Conservation (phyloP, 2,797 vertebrate genomes). For the Sandelia bainsii region DNA sequence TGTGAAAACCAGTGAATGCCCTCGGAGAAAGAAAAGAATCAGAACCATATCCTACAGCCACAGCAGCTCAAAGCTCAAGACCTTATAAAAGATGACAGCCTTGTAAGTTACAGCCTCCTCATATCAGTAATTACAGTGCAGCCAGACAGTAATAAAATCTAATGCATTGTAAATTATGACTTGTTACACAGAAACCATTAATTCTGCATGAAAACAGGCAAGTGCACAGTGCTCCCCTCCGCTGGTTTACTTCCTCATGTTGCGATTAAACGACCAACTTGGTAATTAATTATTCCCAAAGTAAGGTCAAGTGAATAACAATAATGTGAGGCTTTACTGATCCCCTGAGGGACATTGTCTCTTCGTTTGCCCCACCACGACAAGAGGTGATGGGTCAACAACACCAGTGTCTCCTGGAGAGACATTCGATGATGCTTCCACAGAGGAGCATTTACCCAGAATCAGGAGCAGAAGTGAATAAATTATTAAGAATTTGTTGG, state of each 20-base stretch:
- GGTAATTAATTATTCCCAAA: constrained; percentile 39
- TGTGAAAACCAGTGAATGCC: constrained; percentile 46
- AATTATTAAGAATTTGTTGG: not conserved
- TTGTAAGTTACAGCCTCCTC: constrained; percentile 45
- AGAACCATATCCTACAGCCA: constrained; percentile 22
- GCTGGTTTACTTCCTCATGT: not conserved
- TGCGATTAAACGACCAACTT: constrained; percentile 30
- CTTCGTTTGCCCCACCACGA: not conserved
- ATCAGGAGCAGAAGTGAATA: not conserved
- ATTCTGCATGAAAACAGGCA: constrained; percentile 46
- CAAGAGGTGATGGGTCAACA: constrained; percentile 16
- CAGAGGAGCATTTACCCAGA: not conserved
- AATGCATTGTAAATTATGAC: constrained; percentile 50
- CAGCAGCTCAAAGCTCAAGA: not conserved
- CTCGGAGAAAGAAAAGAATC: constrained; percentile 44
- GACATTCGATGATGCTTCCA: not conserved
- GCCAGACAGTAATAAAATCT: constrained; percentile 40
- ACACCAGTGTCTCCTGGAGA: not conserved
- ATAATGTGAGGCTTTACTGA: constrained; percentile 4
- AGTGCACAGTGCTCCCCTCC: constrained; percentile 18
- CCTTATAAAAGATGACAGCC: constrained; percentile 46
- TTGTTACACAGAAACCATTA: constrained; percentile 40
- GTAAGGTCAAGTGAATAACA: constrained; percentile 32
- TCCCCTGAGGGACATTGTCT: not conserved
- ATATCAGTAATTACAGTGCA: constrained; percentile 44